These are phyloP conservation scores for Eretmochelys imbricata DNA, from an alignment of 2,113 vertebrate species.

Conservation along the genomic window DNA sequence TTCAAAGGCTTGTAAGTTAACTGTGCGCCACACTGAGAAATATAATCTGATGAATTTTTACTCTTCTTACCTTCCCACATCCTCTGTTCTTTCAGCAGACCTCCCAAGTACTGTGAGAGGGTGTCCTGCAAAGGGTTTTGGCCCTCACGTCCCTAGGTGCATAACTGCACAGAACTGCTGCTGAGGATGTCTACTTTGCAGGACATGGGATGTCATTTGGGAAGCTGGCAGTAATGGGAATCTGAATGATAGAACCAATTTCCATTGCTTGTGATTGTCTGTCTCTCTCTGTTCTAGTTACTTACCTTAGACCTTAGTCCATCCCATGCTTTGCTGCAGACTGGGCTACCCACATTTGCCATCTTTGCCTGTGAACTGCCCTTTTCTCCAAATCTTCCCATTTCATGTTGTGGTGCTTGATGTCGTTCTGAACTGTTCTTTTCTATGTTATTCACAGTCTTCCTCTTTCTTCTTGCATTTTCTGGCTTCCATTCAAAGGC, in stretches of 20 bases:
- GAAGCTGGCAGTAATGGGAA: not conserved
- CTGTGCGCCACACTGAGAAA: not conserved
- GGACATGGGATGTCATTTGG: not conserved
- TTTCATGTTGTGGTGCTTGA: too few relatives aligned
- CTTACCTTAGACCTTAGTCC: not conserved
- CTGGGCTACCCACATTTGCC: too few relatives aligned
- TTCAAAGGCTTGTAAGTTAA: not conserved
- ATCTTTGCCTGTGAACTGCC: too few relatives aligned
- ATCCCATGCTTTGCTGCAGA: too few relatives aligned
- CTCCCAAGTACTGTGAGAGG: constrained; percentile 26
- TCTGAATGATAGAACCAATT: not conserved
- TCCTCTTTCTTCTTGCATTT: too few relatives aligned
- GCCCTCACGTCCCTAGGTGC: not conserved
- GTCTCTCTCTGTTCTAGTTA: not conserved
- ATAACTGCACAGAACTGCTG: not conserved
- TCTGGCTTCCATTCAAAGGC: too few relatives aligned
- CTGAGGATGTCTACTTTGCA: not conserved
- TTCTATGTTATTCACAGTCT: too few relatives aligned
- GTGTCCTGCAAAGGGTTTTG: constrained; percentile 4
- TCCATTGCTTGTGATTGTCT: not conserved
- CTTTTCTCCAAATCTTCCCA: too few relatives aligned
- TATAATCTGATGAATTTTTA: not conserved
- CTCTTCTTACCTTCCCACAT: not conserved
- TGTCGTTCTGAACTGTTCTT: too few relatives aligned
- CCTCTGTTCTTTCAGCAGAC: not conserved